Conservation (phyloP, 2,888 invertebrate species). For the Dryobota labecula region DNA sequence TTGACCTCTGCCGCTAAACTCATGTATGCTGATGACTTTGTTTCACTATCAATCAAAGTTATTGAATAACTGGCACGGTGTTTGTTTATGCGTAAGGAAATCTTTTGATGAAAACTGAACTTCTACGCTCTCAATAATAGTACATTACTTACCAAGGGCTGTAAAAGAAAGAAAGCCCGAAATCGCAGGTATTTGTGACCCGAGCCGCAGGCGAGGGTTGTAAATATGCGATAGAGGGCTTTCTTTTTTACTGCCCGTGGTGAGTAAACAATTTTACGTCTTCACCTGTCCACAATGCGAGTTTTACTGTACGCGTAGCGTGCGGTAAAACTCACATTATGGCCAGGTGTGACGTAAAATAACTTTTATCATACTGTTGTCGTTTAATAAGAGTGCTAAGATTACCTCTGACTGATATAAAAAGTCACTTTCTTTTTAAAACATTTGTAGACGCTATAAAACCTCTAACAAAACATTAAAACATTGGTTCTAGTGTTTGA, state of each 20-base stretch:
- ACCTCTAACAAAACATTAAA: slow-evolving; percentile 44
- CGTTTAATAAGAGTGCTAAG: slow-evolving; percentile 33
- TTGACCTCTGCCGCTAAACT: slow-evolving; percentile 26
- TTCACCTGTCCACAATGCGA: too few species aligned
- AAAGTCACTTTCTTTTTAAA: slow-evolving; percentile 44
- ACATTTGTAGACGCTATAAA: slow-evolving; percentile 22
- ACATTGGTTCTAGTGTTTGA: slow-evolving; percentile 48
- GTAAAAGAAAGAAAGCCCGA: too few species aligned
- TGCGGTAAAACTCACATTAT: too few species aligned
- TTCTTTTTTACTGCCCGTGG: too few species aligned
- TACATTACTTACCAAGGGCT: too few species aligned
- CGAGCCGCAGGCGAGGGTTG: too few species aligned
- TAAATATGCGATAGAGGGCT: too few species aligned
- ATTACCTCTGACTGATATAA: slow-evolving; percentile 22
- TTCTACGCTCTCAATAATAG: slow-evolving; percentile 19
- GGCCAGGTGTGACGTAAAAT: too few species aligned
- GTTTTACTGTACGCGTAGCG: too few species aligned
- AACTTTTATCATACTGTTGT: slow-evolving; percentile 26
- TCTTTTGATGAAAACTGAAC: neutral
- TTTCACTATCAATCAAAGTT: slow-evolving; percentile 1
- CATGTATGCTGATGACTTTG: slow-evolving; percentile 12
- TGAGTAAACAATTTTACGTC: too few species aligned
- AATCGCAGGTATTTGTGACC: too few species aligned
- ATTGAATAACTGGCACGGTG: slow-evolving; percentile 5
- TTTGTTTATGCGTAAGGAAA: slow-evolving; percentile 4